Evolutionary conservation across 2,113 vertebrate species (phyloP).

Genomic region (Euleptes europaea): DNA sequence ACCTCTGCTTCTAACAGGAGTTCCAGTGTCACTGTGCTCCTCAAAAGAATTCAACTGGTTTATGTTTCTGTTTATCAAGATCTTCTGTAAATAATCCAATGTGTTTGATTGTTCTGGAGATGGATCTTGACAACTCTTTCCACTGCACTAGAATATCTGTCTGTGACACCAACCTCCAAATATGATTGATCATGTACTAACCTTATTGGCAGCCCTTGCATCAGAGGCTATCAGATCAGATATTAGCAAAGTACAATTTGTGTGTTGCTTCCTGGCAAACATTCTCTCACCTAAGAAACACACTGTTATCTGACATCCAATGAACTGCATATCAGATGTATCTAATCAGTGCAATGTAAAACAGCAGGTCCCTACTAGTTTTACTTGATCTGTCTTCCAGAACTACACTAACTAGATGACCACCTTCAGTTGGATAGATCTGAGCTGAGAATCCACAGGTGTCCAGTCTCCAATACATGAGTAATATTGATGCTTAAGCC

Average conservation of each 20-base stretch:
- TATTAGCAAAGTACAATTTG: not conserved
- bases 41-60: not conserved
- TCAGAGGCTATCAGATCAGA: not conserved
- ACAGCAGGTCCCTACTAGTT: not conserved
- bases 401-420: not conserved
- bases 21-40: not conserved
- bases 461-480: not conserved
- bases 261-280: not conserved
- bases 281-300: not conserved
- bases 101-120: not conserved
- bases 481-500: not conserved
- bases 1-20: not conserved
- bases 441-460: not conserved
- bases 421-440: not conserved
- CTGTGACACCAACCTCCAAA: not conserved
- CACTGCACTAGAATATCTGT: not conserved
- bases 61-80: not conserved
- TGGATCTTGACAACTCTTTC: not conserved
- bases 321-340: not conserved
- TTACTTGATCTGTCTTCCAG: not conserved
- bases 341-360: not conserved
- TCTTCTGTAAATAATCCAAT: not conserved
- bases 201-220: not conserved
- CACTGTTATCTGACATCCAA: not conserved
- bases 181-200: not conserved